A percentile compares a stretch with the other conserved stretches of the same genome.
These are phyloP conservation scores for Petroica traversi DNA, from an alignment of 2,113 vertebrate genomes.

Conservation along the genomic window DNA sequence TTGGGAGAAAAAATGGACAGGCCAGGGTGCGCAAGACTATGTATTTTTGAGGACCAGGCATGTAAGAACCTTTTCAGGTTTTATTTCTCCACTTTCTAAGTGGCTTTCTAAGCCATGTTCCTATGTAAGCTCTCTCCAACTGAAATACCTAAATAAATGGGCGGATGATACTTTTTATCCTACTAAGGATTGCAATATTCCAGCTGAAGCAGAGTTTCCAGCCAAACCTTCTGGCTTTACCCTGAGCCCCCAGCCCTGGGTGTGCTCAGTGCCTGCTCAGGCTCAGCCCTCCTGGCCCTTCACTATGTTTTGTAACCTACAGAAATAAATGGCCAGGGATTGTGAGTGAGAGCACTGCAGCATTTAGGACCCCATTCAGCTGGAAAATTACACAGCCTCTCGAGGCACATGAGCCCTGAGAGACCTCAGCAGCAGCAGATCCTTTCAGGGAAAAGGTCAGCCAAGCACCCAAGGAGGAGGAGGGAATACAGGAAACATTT, in stretches of 20 bases:
- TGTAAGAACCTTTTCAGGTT: background rate
- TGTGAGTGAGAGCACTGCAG: background rate
- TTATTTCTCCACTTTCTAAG: background rate
- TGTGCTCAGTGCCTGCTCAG: background rate
- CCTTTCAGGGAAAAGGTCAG: background rate
- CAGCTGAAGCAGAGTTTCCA: background rate
- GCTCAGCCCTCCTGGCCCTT: background rate
- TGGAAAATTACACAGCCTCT: slow-evolving; percentile 39
- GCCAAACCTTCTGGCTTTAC: background rate
- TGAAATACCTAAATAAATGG: background rate
- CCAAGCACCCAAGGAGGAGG: background rate
- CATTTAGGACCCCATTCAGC: slow-evolving; percentile 12
- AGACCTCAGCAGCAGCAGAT: slow-evolving; percentile 5
- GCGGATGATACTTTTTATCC: background rate
- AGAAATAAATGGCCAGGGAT: background rate
- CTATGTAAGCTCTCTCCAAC: background rate
- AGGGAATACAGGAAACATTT: background rate
- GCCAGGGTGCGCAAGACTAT: background rate
- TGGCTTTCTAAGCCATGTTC: background rate
- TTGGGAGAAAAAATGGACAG: background rate
- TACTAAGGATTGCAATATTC: background rate
- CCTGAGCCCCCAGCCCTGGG: background rate
- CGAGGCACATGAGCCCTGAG: background rate
- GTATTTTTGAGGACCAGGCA: background rate
- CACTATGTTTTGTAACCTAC: background rate